A percentile compares a stretch with the other conserved stretches of the same genome.
Conservation (phyloP, 2,797 vertebrate species). For the Mallotus villosus region DNA sequence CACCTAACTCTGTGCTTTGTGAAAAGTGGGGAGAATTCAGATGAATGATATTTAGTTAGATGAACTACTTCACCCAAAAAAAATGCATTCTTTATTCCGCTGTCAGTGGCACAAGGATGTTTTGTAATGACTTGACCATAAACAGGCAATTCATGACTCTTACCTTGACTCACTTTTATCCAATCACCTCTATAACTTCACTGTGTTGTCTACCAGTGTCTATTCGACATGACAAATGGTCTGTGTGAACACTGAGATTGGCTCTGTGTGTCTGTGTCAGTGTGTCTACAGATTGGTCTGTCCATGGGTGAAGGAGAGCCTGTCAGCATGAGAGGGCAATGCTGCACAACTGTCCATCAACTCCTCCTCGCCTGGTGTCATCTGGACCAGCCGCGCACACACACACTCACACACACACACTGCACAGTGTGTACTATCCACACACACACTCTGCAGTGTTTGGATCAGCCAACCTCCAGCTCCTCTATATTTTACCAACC, state of each 20-base stretch:
- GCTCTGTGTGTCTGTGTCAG: conserved; percentile 57
- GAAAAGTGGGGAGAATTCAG: neutral
- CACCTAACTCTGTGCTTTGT: neutral
- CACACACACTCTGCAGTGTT: neutral
- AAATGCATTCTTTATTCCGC: conserved; percentile 31
- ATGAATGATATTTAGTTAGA: neutral
- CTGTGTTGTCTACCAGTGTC: conserved; percentile 51
- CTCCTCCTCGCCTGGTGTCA: conserved; percentile 34
- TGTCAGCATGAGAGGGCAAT: conserved; percentile 54
- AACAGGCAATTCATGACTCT: conserved; percentile 59
- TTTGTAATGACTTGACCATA: conserved; percentile 29
- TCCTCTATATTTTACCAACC: no score
- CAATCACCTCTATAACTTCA: conserved; percentile 64
- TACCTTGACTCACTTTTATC: conserved; percentile 61
- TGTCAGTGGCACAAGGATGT: conserved; percentile 27
- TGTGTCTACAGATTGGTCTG: conserved; percentile 69
- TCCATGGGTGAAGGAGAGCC: conserved; percentile 63
- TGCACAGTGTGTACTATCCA: neutral
- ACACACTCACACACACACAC: conserved; percentile 13
- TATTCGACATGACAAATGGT: conserved; percentile 68
- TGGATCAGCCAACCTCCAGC: no score
- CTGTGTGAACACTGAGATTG: conserved; percentile 55
- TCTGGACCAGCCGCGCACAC: conserved; percentile 20
- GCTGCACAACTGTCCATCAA: conserved; percentile 60
- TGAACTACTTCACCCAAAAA: neutral